Percentiles rank a stretch among this genome's conserved stretches.
Conservation (phyloP, 1,140 invertebrate species). For the Tetranychus cinnabarinus region DNA sequence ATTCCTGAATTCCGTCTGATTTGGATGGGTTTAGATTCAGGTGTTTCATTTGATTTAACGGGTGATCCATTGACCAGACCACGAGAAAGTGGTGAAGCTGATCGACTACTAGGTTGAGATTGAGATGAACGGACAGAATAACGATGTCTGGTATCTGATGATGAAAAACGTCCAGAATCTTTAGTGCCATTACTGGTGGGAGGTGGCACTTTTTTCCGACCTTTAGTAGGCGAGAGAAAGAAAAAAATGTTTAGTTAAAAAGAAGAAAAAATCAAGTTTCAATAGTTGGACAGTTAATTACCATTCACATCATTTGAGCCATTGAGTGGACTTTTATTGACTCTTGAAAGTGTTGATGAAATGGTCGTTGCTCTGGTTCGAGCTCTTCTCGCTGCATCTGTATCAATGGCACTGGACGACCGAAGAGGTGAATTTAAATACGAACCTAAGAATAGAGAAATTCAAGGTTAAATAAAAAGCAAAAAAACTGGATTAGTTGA, state of each 20-base stretch:
- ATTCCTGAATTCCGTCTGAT: conserved; percentile 30
- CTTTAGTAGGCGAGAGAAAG: too few species aligned
- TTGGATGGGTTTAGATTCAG: neutral
- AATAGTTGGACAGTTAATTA: too few species aligned
- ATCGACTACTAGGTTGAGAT: conserved; percentile 40
- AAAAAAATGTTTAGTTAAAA: too few species aligned
- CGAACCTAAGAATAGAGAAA: neutral
- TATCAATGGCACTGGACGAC: conserved; percentile 77
- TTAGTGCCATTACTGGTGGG: too few species aligned
- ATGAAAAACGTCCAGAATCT: neutral
- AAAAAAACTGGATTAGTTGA: neutral
- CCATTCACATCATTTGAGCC: too few species aligned
- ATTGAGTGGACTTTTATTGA: conserved; percentile 22
- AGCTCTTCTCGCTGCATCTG: conserved; percentile 59
- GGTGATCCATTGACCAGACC: conserved; percentile 13
- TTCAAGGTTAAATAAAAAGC: neutral
- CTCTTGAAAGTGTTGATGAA: conserved; percentile 19
- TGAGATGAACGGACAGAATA: neutral
- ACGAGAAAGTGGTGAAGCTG: conserved; percentile 38
- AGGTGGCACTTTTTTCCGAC: too few species aligned
- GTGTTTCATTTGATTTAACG: neutral
- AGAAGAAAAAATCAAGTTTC: too few species aligned
- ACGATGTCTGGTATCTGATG: too few species aligned
- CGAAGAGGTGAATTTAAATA: conserved; percentile 26
- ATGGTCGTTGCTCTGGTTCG: conserved; percentile 43